A percentile compares a stretch with the other conserved stretches of the same genome.
Evolutionary conservation across 2,888 invertebrate genomes (phyloP).

Genomic region (Acanthacorydalis orientalis): DNA sequence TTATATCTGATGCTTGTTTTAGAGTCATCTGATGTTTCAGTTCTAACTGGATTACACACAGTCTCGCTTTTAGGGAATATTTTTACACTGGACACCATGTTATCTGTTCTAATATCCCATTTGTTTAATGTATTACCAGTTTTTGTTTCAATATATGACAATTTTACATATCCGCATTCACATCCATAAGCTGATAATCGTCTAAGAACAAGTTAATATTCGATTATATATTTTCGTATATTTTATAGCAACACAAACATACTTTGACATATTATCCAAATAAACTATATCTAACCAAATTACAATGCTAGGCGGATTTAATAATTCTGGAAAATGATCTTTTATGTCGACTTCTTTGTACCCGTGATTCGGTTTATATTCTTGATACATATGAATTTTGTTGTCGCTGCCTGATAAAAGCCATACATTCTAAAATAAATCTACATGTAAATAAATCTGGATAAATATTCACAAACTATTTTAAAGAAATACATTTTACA

Average conservation of each 20-base stretch:
- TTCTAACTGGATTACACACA: slow-evolving; percentile 8
- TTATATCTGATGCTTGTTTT: slow-evolving; percentile 24
- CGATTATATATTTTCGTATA: background rate
- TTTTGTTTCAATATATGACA: slow-evolving; percentile 31
- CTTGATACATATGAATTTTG: slow-evolving; percentile 45
- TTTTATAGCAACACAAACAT: slow-evolving; percentile 11
- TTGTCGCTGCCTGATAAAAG: slow-evolving; percentile 46
- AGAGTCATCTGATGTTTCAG: background rate
- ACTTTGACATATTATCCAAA: slow-evolving; percentile 28
- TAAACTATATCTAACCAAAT: slow-evolving; percentile 36
- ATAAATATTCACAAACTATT: background rate
- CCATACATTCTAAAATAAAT: slow-evolving; percentile 34
- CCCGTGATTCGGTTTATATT: slow-evolving; percentile 34
- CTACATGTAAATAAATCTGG: background rate
- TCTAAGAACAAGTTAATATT: slow-evolving; percentile 18
- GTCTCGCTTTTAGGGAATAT: slow-evolving; percentile 24
- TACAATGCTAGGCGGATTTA: slow-evolving; percentile 31
- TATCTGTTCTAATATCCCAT: slow-evolving; percentile 34
- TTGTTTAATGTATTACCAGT: slow-evolving; percentile 28
- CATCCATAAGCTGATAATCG: slow-evolving; percentile 39
- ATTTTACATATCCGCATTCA: slow-evolving; percentile 39
- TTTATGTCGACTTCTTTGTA: slow-evolving; percentile 36
- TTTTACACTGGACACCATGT: slow-evolving; percentile 35
- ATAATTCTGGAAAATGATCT: slow-evolving; percentile 42
- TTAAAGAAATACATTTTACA: background rate